phyloP scores from a whole-genome alignment of 35 echinoderm and acorn worm genomes.

The Acanthaster planci region DNA sequence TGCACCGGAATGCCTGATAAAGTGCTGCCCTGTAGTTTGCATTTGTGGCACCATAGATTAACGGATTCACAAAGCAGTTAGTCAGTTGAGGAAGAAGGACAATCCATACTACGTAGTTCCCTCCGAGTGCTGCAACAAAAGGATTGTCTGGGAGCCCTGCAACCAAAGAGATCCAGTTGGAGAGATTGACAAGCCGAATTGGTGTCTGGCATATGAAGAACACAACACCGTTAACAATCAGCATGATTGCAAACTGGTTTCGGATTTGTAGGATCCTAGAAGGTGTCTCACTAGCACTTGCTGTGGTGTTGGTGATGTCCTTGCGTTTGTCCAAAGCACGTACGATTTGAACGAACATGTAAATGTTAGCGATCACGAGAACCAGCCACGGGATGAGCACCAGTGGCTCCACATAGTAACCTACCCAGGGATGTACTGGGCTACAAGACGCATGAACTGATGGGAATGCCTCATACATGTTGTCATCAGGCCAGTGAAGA shows the following conservation, averaged over 20 bases:
- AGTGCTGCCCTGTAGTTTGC: neutral
- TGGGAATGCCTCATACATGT: neutral
- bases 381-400: neutral
- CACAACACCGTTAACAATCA: neutral
- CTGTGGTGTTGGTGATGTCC: neutral
- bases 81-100: neutral
- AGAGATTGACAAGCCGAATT: neutral
- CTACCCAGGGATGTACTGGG: neutral
- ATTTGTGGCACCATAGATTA: neutral
- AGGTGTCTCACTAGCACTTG: neutral
- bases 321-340: neutral
- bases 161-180: neutral
- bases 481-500: conserved; percentile 2
- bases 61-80: neutral
- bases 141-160: neutral
- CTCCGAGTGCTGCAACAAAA: neutral
- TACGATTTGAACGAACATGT: neutral
- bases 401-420: neutral
- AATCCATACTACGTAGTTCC: neutral
- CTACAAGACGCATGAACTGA: neutral
- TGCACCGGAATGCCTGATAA: neutral
- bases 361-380: neutral
- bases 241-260: neutral
- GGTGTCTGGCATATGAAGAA: conserved; percentile 23
- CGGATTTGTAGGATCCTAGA: neutral